phyloP scores from a whole-genome alignment of 1,140 invertebrate genomes.

The Apis dorsata region DNA sequence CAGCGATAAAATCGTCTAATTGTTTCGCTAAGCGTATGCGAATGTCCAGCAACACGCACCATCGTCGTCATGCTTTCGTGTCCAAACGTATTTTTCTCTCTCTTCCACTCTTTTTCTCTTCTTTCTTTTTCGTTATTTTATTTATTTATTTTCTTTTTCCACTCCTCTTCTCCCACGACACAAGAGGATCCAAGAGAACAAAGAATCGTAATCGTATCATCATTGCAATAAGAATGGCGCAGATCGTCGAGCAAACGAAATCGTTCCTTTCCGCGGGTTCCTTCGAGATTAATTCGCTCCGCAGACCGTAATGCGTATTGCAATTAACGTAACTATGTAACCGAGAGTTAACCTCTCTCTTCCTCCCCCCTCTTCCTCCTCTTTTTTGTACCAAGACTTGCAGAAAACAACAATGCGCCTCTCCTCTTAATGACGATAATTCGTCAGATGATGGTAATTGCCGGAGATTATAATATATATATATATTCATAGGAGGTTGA shows the following conservation, averaged over 20 bases:
- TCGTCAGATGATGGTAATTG: too few species aligned
- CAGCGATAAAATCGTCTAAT: slow-evolving; percentile 80
- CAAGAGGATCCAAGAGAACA: neutral
- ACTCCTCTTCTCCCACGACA: neutral
- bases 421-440: too few species aligned
- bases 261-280: slow-evolving; percentile 6
- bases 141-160: too few species aligned
- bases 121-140: neutral
- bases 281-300: slow-evolving; percentile 54
- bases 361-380: neutral
- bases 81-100: slow-evolving; percentile 23
- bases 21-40: slow-evolving; percentile 80
- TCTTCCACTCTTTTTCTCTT: neutral
- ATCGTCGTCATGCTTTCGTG: slow-evolving; percentile 40
- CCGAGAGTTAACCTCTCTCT: slow-evolving; percentile 37
- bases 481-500: too few species aligned
- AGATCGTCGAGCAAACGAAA: neutral
- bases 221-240: neutral
- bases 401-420: too few species aligned
- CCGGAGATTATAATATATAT: too few species aligned
- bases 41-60: slow-evolving; percentile 68
- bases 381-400: too few species aligned
- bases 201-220: slow-evolving; percentile 16
- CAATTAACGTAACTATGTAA: slow-evolving; percentile 61
- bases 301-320: slow-evolving; percentile 59